These are phyloP conservation scores for Carollia perspicillata DNA, from an alignment of 2,113 vertebrate species.

Conservation along the genomic window DNA sequence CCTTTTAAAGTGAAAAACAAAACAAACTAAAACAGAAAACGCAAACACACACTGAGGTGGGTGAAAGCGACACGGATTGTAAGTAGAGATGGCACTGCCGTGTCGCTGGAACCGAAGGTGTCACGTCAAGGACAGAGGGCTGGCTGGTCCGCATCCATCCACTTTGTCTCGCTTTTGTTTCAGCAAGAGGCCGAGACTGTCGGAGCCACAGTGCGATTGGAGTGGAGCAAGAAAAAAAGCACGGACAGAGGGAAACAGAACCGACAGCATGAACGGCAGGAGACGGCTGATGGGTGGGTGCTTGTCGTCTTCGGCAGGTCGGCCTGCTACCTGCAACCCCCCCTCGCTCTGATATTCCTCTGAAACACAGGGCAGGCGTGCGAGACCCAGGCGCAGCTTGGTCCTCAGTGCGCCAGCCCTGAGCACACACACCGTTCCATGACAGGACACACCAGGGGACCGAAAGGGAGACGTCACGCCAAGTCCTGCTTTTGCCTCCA, in stretches of 20 bases:
- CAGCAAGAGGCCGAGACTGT: neutral
- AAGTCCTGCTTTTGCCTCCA: slow-evolving; percentile 48
- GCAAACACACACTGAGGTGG: neutral
- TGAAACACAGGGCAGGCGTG: neutral
- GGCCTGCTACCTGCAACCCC: neutral
- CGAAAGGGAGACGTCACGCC: slow-evolving; percentile 42
- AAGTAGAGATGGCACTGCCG: neutral
- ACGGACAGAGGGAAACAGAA: neutral
- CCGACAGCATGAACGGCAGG: neutral
- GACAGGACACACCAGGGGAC: slow-evolving; percentile 24
- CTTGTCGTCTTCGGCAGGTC: neutral
- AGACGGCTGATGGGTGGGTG: neutral
- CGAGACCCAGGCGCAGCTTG: neutral
- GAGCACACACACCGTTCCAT: neutral
- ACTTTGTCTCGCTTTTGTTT: neutral
- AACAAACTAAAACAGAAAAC: no score
- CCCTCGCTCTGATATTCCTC: neutral
- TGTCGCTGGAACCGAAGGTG: neutral
- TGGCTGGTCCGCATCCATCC: neutral
- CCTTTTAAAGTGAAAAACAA: neutral
- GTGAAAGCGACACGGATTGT: neutral
- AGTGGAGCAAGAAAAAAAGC: neutral
- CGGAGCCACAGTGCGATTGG: neutral
- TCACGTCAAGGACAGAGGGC: neutral
- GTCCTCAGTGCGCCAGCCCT: neutral